Evolutionary conservation across 2,797 vertebrate genomes (phyloP).

Genomic region (Liasis olivaceus): DNA sequence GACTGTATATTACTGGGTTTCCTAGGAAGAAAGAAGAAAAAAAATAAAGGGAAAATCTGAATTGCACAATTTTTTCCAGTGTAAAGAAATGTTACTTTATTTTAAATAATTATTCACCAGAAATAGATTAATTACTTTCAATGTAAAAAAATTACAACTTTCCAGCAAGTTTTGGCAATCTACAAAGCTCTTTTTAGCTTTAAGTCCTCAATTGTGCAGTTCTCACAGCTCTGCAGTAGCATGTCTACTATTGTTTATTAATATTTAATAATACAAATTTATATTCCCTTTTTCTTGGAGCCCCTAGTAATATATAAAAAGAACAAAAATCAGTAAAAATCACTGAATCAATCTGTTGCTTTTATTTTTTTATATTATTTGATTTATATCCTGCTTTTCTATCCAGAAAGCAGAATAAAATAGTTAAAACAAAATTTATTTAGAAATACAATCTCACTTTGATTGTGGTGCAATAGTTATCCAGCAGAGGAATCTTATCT

Average conservation of each 20-base stretch:
- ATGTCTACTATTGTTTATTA: not conserved
- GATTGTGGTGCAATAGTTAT: not conserved
- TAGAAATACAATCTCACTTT: not conserved
- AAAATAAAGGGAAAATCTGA: not conserved
- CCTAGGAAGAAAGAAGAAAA: not conserved
- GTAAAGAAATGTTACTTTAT: not conserved
- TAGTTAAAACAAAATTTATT: not conserved
- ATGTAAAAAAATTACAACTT: not conserved
- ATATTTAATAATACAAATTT: not conserved
- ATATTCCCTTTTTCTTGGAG: not conserved
- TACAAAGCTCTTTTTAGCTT: not conserved
- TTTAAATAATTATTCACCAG: not conserved
- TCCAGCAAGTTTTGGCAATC: not conserved
- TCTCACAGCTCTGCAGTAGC: not conserved
- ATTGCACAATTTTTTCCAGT: not conserved
- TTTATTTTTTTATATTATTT: not conserved
- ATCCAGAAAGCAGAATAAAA: not conserved
- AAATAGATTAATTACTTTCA: not conserved
- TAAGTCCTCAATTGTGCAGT: not conserved
- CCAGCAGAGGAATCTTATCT: not conserved
- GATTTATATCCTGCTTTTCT: not conserved
- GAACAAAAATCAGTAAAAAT: not conserved
- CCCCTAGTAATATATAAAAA: not conserved
- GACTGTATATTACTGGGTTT: not conserved
- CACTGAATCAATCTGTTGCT: not conserved